Conservation (phyloP, 2,888 invertebrate genomes). For the Pseudanteris insignis region DNA sequence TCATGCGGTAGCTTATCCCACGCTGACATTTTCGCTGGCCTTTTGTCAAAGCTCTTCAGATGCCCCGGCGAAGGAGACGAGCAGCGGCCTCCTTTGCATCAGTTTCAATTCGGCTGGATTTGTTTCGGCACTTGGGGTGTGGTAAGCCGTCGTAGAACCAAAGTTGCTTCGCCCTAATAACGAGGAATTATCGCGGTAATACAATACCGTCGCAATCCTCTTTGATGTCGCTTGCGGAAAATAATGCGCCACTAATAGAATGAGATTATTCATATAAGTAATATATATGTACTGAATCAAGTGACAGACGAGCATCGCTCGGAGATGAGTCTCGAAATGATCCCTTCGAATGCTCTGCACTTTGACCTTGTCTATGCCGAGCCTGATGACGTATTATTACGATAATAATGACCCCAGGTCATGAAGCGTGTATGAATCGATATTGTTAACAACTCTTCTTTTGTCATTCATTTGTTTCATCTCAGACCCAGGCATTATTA, state of each 20-base stretch:
- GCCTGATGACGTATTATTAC: slow-evolving; percentile 3
- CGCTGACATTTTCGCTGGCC: slow-evolving; percentile 49
- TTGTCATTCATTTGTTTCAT: too few relatives aligned
- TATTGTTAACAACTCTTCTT: background rate
- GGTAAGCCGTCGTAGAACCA: slow-evolving; percentile 65
- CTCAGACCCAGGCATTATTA: too few relatives aligned
- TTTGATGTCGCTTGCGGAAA: slow-evolving; percentile 65
- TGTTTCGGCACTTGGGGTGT: slow-evolving; percentile 66
- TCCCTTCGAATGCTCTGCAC: slow-evolving; percentile 20
- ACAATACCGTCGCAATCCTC: slow-evolving; percentile 63
- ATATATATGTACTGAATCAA: slow-evolving; percentile 30
- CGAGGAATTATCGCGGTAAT: slow-evolving; percentile 65
- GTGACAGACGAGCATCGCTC: slow-evolving; percentile 14
- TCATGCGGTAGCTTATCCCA: slow-evolving; percentile 56
- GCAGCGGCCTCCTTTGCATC: slow-evolving; percentile 60
- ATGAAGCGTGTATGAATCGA: background rate
- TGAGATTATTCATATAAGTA: slow-evolving; percentile 58
- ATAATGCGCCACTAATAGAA: slow-evolving; percentile 63
- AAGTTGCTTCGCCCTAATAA: slow-evolving; percentile 61
- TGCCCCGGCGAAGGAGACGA: slow-evolving; percentile 34
- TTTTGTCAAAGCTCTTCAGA: slow-evolving; percentile 52
- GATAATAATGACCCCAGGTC: background rate
- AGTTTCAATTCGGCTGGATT: slow-evolving; percentile 65
- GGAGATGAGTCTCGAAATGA: slow-evolving; percentile 21
- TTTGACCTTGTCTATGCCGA: slow-evolving; percentile 3